A percentile compares a stretch with the other conserved stretches of the same genome.
Evolutionary conservation across 2,797 vertebrate genomes (phyloP).

Genomic region (Arctocebus calabarensis): DNA sequence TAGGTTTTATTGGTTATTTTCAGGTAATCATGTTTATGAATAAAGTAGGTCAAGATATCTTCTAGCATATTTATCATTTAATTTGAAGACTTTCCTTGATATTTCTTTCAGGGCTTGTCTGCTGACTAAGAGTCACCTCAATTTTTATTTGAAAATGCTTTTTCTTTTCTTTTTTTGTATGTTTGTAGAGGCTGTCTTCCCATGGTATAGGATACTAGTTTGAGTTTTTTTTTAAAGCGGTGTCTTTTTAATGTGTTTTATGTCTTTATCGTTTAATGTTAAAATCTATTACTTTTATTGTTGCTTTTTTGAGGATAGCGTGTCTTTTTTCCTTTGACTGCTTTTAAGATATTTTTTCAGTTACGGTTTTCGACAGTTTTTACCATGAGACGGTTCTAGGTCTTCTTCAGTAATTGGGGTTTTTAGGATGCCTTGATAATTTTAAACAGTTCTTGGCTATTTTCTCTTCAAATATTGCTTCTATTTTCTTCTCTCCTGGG

Average conservation of each 20-base stretch:
- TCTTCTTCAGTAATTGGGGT: neutral
- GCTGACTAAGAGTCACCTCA: neutral
- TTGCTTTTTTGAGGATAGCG: neutral
- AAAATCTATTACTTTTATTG: neutral
- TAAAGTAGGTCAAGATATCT: neutral
- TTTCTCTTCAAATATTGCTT: neutral
- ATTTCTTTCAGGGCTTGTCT: slow-evolving; percentile 5
- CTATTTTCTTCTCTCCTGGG: neutral
- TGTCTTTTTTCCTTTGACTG: neutral
- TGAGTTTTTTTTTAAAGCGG: neutral
- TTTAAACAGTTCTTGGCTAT: slow-evolving; percentile 13
- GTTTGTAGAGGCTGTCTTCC: neutral
- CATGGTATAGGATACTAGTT: neutral
- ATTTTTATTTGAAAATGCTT: slow-evolving; percentile 23
- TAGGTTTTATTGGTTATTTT: slow-evolving; percentile 23
- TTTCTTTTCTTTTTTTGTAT: slow-evolving; percentile 33
- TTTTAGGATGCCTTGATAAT: neutral
- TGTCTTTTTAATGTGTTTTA: slow-evolving; percentile 32
- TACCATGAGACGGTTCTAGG: neutral
- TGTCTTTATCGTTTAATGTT: slow-evolving; percentile 40
- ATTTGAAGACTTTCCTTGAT: neutral
- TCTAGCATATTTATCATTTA: neutral
- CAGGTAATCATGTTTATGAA: neutral
- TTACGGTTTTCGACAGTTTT: neutral
- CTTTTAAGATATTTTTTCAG: neutral